Evolutionary conservation across 2,113 vertebrate genomes (phyloP).

Genomic region (Paramisgurnus dabryanus): DNA sequence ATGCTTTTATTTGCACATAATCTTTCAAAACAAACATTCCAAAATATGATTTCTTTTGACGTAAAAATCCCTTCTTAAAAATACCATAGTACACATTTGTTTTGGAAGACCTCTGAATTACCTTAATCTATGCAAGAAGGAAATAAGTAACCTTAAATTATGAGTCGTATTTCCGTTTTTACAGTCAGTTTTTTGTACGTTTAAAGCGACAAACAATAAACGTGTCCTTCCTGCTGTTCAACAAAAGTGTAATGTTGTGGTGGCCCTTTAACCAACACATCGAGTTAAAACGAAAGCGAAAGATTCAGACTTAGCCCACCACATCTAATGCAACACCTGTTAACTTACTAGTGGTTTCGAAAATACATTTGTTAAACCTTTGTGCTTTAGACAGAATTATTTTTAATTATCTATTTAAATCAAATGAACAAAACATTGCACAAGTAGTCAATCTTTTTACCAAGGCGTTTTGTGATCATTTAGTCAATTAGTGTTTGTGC

Average conservation of each 20-base stretch:
- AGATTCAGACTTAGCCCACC: constrained; percentile 2
- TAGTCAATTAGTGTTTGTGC: not conserved
- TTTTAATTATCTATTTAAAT: not conserved
- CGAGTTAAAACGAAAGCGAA: not conserved
- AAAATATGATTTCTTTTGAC: not conserved
- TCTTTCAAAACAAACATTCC: not conserved
- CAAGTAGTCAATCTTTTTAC: not conserved
- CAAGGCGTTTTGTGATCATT: not conserved
- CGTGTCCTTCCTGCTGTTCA: not conserved
- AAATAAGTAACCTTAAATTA: not conserved
- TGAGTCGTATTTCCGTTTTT: not conserved
- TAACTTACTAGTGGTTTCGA: not conserved
- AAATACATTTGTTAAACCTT: not conserved
- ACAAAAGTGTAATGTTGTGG: not conserved
- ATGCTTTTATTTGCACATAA: constrained; percentile 6
- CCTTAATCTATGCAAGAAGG: not conserved
- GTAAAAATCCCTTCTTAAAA: constrained; percentile 42
- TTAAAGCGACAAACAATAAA: not conserved
- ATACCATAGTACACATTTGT: not conserved
- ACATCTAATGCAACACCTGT: constrained; percentile 3
- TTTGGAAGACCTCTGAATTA: not conserved
- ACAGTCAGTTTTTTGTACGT: not conserved
- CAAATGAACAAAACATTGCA: not conserved
- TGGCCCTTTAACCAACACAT: constrained; percentile 1
- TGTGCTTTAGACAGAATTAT: not conserved